These are phyloP conservation scores for Pithys albifrons DNA, from an alignment of 2,113 vertebrate species.

Conservation along the genomic window DNA sequence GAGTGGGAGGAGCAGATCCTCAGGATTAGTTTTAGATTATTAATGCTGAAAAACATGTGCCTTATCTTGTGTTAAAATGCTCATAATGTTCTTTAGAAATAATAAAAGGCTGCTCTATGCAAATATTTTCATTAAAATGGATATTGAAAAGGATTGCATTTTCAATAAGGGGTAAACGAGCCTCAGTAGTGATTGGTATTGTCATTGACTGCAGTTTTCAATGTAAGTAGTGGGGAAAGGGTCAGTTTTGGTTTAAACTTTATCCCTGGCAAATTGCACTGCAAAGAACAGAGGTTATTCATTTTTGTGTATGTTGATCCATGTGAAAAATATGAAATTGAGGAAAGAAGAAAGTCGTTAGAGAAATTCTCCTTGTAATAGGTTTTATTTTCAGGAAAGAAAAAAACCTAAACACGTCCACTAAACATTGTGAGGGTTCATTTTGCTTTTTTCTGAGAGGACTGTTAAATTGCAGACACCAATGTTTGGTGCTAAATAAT, in stretches of 20 bases:
- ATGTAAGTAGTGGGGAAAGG: neutral
- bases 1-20: constrained; percentile 64
- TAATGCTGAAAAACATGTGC: constrained; percentile 75
- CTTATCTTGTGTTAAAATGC: constrained; percentile 78
- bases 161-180: constrained; percentile 42
- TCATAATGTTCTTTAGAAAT: constrained; percentile 56
- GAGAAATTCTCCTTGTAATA: constrained; percentile 18
- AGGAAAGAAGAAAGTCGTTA: constrained; percentile 10
- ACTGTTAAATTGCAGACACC: constrained; percentile 65
- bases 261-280: constrained; percentile 53
- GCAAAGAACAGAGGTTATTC: constrained; percentile 26
- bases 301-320: constrained; percentile 17
- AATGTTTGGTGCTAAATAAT: constrained; percentile 69
- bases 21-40: constrained; percentile 66
- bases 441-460: constrained; percentile 66
- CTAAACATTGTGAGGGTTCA: neutral
- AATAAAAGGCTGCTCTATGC: constrained; percentile 70
- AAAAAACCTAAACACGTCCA: neutral
- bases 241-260: constrained; percentile 33
- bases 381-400: constrained; percentile 57
- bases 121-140: constrained; percentile 61
- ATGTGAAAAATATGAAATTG: constrained; percentile 17
- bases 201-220: neutral
- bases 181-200: constrained; percentile 18
- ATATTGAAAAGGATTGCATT: constrained; percentile 47